These are phyloP conservation scores for Invenusta paracnida DNA, from an alignment of 2,888 invertebrate genomes.

Conservation along the genomic window DNA sequence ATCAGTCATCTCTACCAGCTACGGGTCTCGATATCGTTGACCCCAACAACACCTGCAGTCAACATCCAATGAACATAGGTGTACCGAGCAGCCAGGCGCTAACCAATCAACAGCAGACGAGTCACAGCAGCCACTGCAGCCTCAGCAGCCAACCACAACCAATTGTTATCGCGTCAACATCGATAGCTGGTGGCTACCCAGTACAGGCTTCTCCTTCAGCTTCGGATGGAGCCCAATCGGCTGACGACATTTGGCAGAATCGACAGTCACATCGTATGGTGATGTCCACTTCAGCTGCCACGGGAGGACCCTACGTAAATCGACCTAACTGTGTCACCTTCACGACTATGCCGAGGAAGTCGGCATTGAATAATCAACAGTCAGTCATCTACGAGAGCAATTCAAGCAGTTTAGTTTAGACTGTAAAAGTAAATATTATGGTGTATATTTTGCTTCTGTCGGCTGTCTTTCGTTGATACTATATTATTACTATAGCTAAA, in stretches of 20 bases:
- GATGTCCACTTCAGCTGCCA: neutral
- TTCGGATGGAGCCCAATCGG: neutral
- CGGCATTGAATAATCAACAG: neutral
- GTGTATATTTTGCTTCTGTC: too few species aligned
- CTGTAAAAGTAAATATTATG: too few species aligned
- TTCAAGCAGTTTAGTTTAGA: neutral
- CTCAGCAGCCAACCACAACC: neutral
- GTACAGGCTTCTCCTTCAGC: neutral
- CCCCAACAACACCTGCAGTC: too few species aligned
- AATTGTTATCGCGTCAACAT: neutral
- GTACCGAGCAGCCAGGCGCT: too few species aligned
- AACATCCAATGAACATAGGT: too few species aligned
- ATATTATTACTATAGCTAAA: too few species aligned
- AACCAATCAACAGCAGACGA: neutral
- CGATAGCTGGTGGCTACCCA: neutral
- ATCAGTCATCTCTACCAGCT: neutral
- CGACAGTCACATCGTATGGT: neutral
- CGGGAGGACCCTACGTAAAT: neutral
- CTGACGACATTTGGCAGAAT: constrained; percentile 15
- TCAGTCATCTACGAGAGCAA: neutral
- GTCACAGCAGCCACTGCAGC: neutral
- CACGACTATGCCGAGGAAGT: neutral
- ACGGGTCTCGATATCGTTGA: neutral
- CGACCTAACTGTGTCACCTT: neutral
- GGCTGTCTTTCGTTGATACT: too few species aligned